These are phyloP conservation scores for Dyspetes luteomarginatus DNA, from an alignment of 2,888 invertebrate species.

Conservation along the genomic window DNA sequence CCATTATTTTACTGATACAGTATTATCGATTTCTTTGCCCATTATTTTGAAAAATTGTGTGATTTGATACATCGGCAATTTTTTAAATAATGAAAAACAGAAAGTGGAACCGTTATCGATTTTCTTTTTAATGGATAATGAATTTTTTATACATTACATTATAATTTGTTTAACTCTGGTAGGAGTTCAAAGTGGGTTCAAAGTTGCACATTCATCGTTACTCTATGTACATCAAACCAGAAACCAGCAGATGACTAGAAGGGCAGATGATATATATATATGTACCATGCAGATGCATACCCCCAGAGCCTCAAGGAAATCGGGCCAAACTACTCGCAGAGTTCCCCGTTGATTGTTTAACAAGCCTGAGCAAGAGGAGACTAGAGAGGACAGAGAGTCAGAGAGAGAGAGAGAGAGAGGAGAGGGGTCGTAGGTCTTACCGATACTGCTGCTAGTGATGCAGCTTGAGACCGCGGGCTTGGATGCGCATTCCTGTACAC, in stretches of 20 bases:
- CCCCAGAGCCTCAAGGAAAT: conserved; percentile 55
- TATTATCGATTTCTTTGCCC: no score
- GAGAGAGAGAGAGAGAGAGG: background rate
- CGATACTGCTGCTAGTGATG: conserved; percentile 31
- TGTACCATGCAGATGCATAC: background rate
- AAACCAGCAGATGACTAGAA: background rate
- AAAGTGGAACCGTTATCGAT: no score
- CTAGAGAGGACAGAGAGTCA: conserved; percentile 8
- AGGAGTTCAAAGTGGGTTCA: background rate
- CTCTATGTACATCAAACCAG: background rate
- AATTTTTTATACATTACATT: no score
- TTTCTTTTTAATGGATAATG: no score
- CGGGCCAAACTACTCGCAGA: conserved; percentile 70
- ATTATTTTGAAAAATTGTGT: no score
- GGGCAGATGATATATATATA: background rate
- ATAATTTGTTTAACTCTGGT: background rate
- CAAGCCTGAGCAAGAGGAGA: conserved; percentile 63
- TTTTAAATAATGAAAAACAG: no score
- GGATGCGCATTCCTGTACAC: conserved; percentile 23
- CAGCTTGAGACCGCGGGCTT: conserved; percentile 24
- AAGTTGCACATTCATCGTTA: background rate
- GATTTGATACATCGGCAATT: no score
- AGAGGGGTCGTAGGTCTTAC: background rate
- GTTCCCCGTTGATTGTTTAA: conserved; percentile 72
- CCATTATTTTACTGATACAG: no score